Base-by-base conservation (phyloP, 2,888 invertebrate genomes). In the Hypolimnas misippus region DNA sequence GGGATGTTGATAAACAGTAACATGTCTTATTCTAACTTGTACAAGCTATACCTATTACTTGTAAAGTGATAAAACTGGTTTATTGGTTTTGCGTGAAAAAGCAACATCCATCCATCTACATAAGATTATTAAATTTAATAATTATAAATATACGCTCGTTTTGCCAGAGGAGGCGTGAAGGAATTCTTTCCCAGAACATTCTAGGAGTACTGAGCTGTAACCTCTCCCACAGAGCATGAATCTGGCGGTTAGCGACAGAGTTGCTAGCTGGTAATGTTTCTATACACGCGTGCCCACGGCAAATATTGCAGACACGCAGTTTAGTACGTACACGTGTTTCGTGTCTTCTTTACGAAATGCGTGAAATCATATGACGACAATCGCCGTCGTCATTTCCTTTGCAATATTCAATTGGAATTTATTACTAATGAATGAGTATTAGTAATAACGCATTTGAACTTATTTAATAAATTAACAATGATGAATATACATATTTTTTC, bases 261-360 rank as follows among this genome's bases (percentile, higher is more conserved):
- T 21, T 35, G 33, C 21, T 12, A 51, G 29, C 29, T 19, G 14
- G 31, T 5, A 29, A 54, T 33, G 49, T 54, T 54, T 54, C 49
- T 60, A 29, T 14, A 44, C 19, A 54, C 38, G 16, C 10, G 19
- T n/a, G 33, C 17, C 51, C 8, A 35, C 6, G n/a, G 35, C 19
- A 35, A 33, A 42, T 25, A 60, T 46, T 38, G 46, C 59, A 46
- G 35, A 17, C 53, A 10, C 25, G 52, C 12, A 49, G 16, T 46
- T 46, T 25, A 46, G 33, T 68, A 62, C 42, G 62, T 56, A 57
- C 46, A 19, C 33, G n/a, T 51, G 56, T 53, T 68, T 65, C 62
- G 68, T 69, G 69, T 61, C 61, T 63, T 46, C 55, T 64, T 70
- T 65, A 66, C 67, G 64, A 70, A 67, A 70, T 54, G 49, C 66